Conservation (phyloP, 64 coral and sea anemone species). For the Cladopsammia gracilis region DNA sequence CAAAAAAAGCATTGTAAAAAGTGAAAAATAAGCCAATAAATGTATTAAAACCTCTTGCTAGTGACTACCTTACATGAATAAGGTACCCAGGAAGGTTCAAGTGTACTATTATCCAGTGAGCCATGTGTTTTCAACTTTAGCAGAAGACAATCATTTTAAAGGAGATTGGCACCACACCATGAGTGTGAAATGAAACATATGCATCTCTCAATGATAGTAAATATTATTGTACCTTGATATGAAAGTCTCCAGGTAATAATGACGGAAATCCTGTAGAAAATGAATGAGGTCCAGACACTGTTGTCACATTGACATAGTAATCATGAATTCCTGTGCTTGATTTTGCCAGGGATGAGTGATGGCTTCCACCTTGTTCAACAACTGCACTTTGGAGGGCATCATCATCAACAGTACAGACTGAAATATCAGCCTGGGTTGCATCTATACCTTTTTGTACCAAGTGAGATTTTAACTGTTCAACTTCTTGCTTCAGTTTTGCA, state of each 20-base stretch:
- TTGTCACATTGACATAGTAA: slow-evolving; percentile 16
- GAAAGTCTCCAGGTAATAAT: slow-evolving; percentile 16
- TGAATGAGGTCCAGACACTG: slow-evolving; percentile 23
- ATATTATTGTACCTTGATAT: slow-evolving; percentile 17
- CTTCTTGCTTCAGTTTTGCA: slow-evolving; percentile 65
- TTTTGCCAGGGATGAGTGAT: background rate
- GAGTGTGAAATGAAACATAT: too few species aligned
- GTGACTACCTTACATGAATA: too few species aligned
- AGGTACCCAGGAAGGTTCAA: too few species aligned
- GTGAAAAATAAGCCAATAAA: too few species aligned
- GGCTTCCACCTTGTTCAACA: background rate
- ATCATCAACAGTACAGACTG: background rate
- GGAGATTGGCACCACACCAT: too few species aligned
- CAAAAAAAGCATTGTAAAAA: too few species aligned
- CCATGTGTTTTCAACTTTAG: too few species aligned
- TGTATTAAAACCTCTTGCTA: too few species aligned
- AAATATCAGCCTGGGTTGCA: background rate
- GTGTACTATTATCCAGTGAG: too few species aligned
- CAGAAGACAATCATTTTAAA: too few species aligned
- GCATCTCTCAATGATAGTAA: too few species aligned
- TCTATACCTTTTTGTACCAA: slow-evolving; percentile 31
- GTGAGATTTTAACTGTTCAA: slow-evolving; percentile 42
- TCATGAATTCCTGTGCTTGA: background rate
- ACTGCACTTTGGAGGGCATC: background rate
- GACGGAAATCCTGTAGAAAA: slow-evolving; percentile 7